A percentile compares a stretch with the other conserved stretches of the same genome.
These are phyloP conservation scores for Ennomos fuscantarius DNA, from an alignment of 2,888 invertebrate genomes.

Conservation along the genomic window DNA sequence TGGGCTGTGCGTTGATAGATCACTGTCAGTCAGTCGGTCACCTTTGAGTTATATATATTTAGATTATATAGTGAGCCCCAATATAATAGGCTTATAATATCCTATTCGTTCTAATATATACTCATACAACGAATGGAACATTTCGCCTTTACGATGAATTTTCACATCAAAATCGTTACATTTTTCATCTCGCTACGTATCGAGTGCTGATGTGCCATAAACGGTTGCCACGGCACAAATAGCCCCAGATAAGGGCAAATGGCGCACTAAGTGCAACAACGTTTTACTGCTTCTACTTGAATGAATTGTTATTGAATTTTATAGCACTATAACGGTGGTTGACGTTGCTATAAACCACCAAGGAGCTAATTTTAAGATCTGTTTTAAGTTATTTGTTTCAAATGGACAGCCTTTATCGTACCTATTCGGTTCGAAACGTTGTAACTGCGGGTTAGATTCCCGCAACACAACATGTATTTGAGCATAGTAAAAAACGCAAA, in stretches of 20 bases:
- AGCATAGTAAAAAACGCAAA: too few relatives aligned
- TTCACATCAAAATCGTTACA: conserved; percentile 1
- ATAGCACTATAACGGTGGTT: not conserved
- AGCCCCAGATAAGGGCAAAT: conserved; percentile 55
- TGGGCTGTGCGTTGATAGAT: too few relatives aligned
- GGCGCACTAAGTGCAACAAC: conserved; percentile 35
- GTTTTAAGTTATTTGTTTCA: not conserved
- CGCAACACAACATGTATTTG: too few relatives aligned
- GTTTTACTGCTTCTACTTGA: conserved; percentile 18
- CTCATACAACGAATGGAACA: conserved; percentile 19
- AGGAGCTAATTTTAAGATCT: not conserved
- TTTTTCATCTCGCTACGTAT: conserved; percentile 25
- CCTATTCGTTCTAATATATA: too few relatives aligned
- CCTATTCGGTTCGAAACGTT: too few relatives aligned
- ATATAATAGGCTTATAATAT: too few relatives aligned
- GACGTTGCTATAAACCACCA: not conserved
- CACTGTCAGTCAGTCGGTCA: too few relatives aligned
- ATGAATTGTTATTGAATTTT: conserved; percentile 16
- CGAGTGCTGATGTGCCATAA: conserved; percentile 50
- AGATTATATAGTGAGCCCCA: too few relatives aligned
- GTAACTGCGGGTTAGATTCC: too few relatives aligned
- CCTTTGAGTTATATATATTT: too few relatives aligned
- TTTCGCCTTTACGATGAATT: conserved; percentile 1
- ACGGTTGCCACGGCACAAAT: conserved; percentile 53
- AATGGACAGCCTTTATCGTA: too few relatives aligned